Evolutionary conservation across 2,797 vertebrate species (phyloP).

Genomic region (Myotis planiceps): DNA sequence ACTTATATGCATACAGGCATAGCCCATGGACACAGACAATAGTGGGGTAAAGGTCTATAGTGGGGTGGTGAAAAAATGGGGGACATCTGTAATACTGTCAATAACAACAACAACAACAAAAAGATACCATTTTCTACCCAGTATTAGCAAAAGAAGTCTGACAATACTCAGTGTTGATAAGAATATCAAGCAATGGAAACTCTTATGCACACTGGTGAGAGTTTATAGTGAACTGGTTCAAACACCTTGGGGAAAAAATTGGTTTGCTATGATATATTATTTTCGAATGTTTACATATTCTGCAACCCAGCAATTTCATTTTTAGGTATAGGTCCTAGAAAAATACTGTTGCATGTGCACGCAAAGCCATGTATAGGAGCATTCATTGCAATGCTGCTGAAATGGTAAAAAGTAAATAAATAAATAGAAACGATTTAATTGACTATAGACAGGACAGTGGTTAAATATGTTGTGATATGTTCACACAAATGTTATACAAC

Average conservation of each 20-base stretch:
- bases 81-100: not conserved
- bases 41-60: not conserved
- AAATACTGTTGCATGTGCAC: not conserved
- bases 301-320: not conserved
- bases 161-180: not conserved
- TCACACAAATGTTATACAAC: not conserved
- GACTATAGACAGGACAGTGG: not conserved
- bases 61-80: not conserved
- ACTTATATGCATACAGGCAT: not conserved
- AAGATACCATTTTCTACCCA: not conserved
- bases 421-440: not conserved
- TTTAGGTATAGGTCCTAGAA: not conserved
- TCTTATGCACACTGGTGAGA: not conserved
- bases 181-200: not conserved
- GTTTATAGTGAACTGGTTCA: not conserved
- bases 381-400: not conserved
- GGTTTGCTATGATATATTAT: not conserved
- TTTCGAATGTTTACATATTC: not conserved
- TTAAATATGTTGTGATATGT: constrained; percentile 27
- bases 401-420: not conserved
- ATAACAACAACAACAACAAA: not conserved
- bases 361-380: not conserved
- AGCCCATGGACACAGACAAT: not conserved
- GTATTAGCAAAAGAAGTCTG: not conserved
- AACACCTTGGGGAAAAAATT: not conserved